Percentiles rank a stretch among this genome's conserved stretches.
Conservation (phyloP, 2,797 vertebrate genomes). For the Fistularia commersonii region DNA sequence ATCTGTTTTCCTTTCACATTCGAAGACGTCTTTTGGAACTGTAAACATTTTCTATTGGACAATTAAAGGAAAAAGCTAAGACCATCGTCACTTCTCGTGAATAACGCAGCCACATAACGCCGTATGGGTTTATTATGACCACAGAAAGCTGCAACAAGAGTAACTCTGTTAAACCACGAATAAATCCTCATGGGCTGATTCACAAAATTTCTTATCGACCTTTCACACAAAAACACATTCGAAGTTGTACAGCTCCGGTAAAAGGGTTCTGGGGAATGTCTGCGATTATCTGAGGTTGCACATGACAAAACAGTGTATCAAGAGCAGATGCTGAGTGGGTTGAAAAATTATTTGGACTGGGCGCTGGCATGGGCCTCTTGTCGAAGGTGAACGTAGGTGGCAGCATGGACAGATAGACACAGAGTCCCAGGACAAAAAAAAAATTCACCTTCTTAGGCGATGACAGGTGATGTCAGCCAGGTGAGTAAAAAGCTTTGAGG, state of each 20-base stretch:
- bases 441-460: slow-evolving; percentile 12
- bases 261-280: not conserved
- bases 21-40: no score
- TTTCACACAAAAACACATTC: no score
- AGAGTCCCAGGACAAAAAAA: slow-evolving; percentile 9
- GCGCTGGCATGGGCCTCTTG: slow-evolving; percentile 35
- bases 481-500: not conserved
- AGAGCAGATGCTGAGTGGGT: slow-evolving; percentile 30
- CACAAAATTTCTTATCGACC: no score
- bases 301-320: slow-evolving; percentile 23
- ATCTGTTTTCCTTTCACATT: slow-evolving; percentile 1
- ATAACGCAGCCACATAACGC: no score
- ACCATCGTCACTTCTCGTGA: no score
- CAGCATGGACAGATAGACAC: slow-evolving; percentile 34
- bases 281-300: slow-evolving; percentile 2
- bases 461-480: slow-evolving; percentile 8
- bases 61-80: no score
- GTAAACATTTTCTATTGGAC: no score
- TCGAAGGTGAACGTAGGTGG: slow-evolving; percentile 36
- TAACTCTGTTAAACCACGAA: no score
- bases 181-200: no score
- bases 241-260: no score
- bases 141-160: no score
- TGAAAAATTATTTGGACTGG: slow-evolving; percentile 24
- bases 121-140: no score